Base-by-base conservation (phyloP, 1,140 invertebrate species). In the Saccostrea glomerata region DNA sequence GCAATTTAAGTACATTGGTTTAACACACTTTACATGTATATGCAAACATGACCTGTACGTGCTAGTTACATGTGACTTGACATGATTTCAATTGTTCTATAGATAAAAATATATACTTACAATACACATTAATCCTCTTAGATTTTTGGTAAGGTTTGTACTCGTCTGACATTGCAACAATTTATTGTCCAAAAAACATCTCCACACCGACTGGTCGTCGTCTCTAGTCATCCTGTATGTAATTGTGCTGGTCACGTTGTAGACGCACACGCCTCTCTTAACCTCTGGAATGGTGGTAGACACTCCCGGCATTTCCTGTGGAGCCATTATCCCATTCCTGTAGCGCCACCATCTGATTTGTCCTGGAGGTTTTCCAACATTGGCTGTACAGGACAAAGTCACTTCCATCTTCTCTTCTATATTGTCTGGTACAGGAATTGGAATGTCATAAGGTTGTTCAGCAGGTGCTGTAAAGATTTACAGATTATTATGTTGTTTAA, bases 291-390 rank as follows among this genome's bases (percentile, higher is more conserved):
- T 84, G 12, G 54, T 20, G 3, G 82, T 54, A 20, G 82, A 54
- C 54, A 20, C 40, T 13, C 5, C 54, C 9, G 1, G 0, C 47
- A 84, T 23, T 1, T 12, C 3, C 3, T 30, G 2, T 17, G 82
- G 82, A 13, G 82, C 40, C 11, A 12, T 55, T 12, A 84, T 23
- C 3, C 30, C n/a, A 5, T 25, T n/a, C n/a, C 82, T 54, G 40
- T 84, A 55, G 17, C 54, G 40, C 82, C 82, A 84, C 82, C 82
- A 84, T 20, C n/a, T 54, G 20, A 84, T 84, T 36, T 84, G 17
- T n/a, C 82, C 82, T 12, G 40, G 40, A 11, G 82, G 82, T 56
- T 84, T 84, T 20, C 82, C 82, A 56, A 84, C 82, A 56, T 84
- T 56, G 9, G 82, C 82, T 0, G 40, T 84, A 25, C 82, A 84